Evolutionary conservation across 2,797 vertebrate species (phyloP).

Genomic region (Selene dorsalis): DNA sequence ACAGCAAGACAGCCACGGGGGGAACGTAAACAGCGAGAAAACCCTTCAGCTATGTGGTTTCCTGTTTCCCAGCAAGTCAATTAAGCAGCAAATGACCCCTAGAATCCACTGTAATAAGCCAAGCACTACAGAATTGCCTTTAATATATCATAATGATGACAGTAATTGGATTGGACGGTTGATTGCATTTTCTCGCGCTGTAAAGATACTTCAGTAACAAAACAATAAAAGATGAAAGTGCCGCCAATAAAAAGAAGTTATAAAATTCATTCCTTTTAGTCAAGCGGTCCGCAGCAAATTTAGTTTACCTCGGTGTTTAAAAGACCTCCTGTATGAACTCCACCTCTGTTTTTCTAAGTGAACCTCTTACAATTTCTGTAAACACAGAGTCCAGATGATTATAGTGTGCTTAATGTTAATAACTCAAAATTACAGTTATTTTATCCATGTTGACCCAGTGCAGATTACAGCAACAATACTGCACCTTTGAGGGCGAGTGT

Average conservation of each 20-base stretch:
- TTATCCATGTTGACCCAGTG: conserved; percentile 18
- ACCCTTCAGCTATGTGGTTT: conserved; percentile 70
- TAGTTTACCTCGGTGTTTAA: not conserved
- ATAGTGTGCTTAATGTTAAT: not conserved
- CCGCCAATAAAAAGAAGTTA: conserved; percentile 46
- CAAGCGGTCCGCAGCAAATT: not conserved
- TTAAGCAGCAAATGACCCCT: conserved; percentile 87
- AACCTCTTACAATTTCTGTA: not conserved
- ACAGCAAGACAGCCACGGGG: conserved; percentile 60
- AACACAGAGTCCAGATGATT: conserved; percentile 1
- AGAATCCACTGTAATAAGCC: conserved; percentile 80
- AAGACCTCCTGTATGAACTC: not conserved
- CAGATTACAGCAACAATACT: conserved; percentile 16
- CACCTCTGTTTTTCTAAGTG: not conserved
- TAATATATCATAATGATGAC: conserved; percentile 85
- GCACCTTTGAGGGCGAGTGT: conserved; percentile 4
- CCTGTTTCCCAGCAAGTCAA: conserved; percentile 80
- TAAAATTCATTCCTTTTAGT: conserved; percentile 50
- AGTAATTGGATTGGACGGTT: conserved; percentile 81
- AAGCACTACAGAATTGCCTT: conserved; percentile 75
- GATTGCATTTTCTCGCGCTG: conserved; percentile 73
- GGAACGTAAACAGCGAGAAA: conserved; percentile 75
- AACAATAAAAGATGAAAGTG: conserved; percentile 64
- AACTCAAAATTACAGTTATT: not conserved
- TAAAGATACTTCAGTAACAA: conserved; percentile 61